These are phyloP conservation scores for Odiellus spinosus DNA, from an alignment of 2,888 invertebrate genomes.

Conservation along the genomic window DNA sequence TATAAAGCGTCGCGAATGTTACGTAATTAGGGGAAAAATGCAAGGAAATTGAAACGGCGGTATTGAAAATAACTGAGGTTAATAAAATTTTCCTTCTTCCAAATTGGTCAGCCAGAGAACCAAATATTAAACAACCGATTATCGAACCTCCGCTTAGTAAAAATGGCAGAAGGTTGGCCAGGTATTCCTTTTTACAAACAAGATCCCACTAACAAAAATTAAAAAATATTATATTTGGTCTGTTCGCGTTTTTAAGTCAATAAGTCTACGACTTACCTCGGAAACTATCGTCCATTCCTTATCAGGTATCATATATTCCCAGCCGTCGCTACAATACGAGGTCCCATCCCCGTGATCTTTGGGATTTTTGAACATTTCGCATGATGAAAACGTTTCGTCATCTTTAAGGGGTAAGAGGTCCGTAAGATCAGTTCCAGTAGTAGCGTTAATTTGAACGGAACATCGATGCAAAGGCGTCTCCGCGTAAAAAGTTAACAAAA, in stretches of 20 bases:
- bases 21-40: conserved; percentile 10
- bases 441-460: conserved; percentile 10
- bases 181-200: conserved; percentile 17
- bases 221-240: background rate
- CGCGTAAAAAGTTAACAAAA: conserved; percentile 16
- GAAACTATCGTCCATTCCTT: conserved; percentile 13
- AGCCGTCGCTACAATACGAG: conserved; percentile 15
- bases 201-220: conserved; percentile 15
- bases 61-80: conserved; percentile 9
- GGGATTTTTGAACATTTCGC: conserved; percentile 16
- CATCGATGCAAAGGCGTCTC: conserved; percentile 19
- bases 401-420: conserved; percentile 8
- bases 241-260: background rate
- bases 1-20: conserved; percentile 9
- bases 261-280: conserved; percentile 7
- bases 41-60: conserved; percentile 6
- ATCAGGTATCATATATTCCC: conserved; percentile 15
- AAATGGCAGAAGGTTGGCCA: conserved; percentile 15
- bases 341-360: conserved; percentile 18
- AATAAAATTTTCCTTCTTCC: conserved; percentile 15
- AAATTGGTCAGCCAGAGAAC: conserved; percentile 17
- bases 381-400: conserved; percentile 12
- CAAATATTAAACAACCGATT: conserved; percentile 14
- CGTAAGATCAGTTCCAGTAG: conserved; percentile 9
- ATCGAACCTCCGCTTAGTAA: conserved; percentile 11